Conservation (phyloP, 2,797 vertebrate genomes). For the Malurus splendens region DNA sequence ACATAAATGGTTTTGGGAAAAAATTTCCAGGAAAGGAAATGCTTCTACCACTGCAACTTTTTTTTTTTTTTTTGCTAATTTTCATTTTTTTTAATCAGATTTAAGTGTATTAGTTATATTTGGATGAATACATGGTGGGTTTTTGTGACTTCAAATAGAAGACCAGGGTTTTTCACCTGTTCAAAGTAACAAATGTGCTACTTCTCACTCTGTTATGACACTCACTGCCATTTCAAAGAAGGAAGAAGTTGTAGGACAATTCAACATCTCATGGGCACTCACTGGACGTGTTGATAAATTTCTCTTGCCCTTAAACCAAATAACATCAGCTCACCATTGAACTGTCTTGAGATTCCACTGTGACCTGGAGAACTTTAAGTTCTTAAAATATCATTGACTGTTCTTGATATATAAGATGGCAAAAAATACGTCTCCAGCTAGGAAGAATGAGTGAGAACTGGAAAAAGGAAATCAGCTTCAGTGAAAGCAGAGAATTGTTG, state of each 20-base stretch:
- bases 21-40: neutral
- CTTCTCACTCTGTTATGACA: neutral
- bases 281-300: neutral
- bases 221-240: neutral
- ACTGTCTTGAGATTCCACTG: neutral
- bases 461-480: neutral
- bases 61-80: neutral
- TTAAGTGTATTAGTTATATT: neutral
- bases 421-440: neutral
- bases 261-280: neutral
- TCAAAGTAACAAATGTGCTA: neutral
- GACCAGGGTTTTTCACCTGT: neutral
- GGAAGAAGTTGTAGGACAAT: neutral
- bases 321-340: neutral
- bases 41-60: neutral
- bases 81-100: neutral
- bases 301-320: neutral
- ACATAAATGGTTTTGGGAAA: neutral
- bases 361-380: neutral
- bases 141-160: neutral
- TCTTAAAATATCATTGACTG: neutral
- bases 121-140: neutral
- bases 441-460: neutral
- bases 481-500: neutral
- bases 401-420: neutral